These are phyloP conservation scores for Spermophilus dauricus DNA, from an alignment of 2,113 vertebrate species.

Conservation along the genomic window DNA sequence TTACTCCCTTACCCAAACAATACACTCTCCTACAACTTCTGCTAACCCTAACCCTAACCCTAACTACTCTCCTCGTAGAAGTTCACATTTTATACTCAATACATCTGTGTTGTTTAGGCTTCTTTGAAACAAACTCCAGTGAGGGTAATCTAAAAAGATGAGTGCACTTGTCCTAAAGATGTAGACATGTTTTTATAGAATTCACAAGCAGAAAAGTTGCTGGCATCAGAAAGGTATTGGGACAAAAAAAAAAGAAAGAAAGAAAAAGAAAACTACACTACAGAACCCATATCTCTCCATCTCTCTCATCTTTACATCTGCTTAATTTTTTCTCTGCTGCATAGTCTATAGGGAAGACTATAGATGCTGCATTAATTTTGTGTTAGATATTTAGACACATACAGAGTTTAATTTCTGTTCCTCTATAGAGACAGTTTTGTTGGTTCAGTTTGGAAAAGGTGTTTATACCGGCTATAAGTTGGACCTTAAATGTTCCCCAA, in stretches of 20 bases:
- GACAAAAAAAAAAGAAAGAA: not conserved
- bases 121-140: constrained; percentile 19
- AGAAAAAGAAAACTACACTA: too few relatives aligned
- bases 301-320: not conserved
- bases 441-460: not conserved
- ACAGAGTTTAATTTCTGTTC: not conserved
- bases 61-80: not conserved
- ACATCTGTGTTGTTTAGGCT: not conserved
- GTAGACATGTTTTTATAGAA: not conserved
- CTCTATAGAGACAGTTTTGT: not conserved
- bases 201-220: not conserved
- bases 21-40: not conserved
- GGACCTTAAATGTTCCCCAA: not conserved
- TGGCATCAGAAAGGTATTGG: not conserved
- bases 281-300: not conserved
- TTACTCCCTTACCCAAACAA: not conserved
- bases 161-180: not conserved
- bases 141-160: not conserved
- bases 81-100: not conserved
- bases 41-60: too few relatives aligned
- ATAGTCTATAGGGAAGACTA: not conserved
- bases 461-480: not conserved
- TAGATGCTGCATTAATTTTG: not conserved
- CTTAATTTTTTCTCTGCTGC: constrained; percentile 30
- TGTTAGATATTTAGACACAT: not conserved